These are phyloP conservation scores for Mirounga angustirostris DNA, from an alignment of 2,113 vertebrate species.

Conservation along the genomic window DNA sequence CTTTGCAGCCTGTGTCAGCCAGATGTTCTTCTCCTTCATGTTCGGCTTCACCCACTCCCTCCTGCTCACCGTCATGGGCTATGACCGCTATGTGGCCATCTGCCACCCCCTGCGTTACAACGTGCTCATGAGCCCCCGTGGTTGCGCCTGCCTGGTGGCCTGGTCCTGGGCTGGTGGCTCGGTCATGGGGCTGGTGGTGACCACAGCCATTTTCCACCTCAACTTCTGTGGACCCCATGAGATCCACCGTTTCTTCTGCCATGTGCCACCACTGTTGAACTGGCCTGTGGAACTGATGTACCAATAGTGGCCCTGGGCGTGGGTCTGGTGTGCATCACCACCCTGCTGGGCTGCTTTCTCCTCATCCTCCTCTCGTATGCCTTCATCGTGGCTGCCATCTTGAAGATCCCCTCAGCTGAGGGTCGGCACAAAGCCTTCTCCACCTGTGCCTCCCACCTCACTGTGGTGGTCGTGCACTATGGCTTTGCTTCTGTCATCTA, in stretches of 20 bases:
- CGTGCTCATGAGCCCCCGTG: neutral
- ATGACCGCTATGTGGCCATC: slow-evolving; percentile 51
- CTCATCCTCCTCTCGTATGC: slow-evolving; percentile 72
- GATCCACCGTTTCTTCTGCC: slow-evolving; percentile 69
- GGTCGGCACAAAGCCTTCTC: slow-evolving; percentile 63
- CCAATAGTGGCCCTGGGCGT: neutral
- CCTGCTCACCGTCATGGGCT: slow-evolving; percentile 77
- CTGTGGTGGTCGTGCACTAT: slow-evolving; percentile 67
- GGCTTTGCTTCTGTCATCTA: slow-evolving; percentile 74
- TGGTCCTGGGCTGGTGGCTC: slow-evolving; percentile 17
- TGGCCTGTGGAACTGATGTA: slow-evolving; percentile 60
- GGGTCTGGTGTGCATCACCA: slow-evolving; percentile 52
- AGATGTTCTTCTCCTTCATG: slow-evolving; percentile 78
- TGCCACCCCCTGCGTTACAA: neutral
- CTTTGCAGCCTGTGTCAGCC: slow-evolving; percentile 48
- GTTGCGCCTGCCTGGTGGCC: neutral
- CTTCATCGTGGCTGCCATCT: slow-evolving; percentile 57
- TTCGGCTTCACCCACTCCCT: slow-evolving; percentile 82
- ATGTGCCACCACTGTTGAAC: slow-evolving; percentile 61
- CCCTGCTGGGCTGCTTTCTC: slow-evolving; percentile 67
- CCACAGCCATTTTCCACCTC: slow-evolving; percentile 51
- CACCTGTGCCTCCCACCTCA: slow-evolving; percentile 72
- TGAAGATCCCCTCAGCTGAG: slow-evolving; percentile 63
- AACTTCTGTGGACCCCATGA: slow-evolving; percentile 69
- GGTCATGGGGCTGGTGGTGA: slow-evolving; percentile 56